These are phyloP conservation scores for Drosophila miranda DNA, from an alignment of 1,140 invertebrate genomes.

Conservation along the genomic window DNA sequence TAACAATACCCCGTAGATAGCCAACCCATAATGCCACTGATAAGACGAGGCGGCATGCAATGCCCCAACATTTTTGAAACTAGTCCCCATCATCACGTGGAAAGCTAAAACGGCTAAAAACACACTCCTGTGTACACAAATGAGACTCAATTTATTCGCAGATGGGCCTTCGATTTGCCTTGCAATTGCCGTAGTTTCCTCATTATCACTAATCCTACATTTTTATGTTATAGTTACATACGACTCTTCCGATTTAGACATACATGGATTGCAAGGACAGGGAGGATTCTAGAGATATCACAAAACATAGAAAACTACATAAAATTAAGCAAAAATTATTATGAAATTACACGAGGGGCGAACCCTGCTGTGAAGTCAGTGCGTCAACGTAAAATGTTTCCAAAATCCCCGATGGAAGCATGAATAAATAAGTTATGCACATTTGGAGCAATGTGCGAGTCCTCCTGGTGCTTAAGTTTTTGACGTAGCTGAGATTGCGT, in stretches of 20 bases:
- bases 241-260: constrained; percentile 13
- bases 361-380: constrained; percentile 8
- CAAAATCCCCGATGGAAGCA: constrained; percentile 18
- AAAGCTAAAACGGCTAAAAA: neutral
- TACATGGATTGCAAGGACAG: constrained; percentile 38
- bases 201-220: constrained; percentile 41
- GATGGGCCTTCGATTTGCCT: constrained; percentile 22
- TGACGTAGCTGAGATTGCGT: constrained; percentile 31
- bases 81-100: no score
- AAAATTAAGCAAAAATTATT: constrained; percentile 41
- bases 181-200: constrained; percentile 32
- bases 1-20: constrained; percentile 12
- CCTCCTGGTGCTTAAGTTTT: constrained; percentile 20
- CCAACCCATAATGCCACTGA: neutral
- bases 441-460: constrained; percentile 26
- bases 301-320: constrained; percentile 38
- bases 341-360: constrained; percentile 6
- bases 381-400: constrained; percentile 39
- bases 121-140: constrained; percentile 13
- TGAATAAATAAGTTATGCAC: constrained; percentile 44
- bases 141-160: constrained; percentile 42
- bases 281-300: constrained; percentile 54
- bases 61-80: no score
- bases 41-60: neutral
- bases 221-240: constrained; percentile 41